phyloP scores from a whole-genome alignment of 1,140 invertebrate species.

The Drosophila ohnishii region DNA sequence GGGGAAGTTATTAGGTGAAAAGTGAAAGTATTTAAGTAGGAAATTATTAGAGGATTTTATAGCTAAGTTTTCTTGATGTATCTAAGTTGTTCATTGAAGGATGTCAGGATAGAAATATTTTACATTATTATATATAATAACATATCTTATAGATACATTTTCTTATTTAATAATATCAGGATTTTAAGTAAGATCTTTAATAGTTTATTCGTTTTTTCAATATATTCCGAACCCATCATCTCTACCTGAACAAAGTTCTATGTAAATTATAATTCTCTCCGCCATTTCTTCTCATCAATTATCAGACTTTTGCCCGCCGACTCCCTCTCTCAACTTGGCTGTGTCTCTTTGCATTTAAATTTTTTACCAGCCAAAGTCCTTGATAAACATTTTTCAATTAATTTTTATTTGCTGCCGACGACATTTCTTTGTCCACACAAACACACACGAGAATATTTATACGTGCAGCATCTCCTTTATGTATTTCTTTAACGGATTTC shows the following conservation, averaged over 20 bases:
- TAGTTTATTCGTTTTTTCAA: background rate
- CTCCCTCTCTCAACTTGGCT: background rate
- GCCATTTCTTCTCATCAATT: constrained; percentile 42
- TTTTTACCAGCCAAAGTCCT: constrained; percentile 62
- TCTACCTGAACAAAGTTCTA: background rate
- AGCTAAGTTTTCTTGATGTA: background rate
- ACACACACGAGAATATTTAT: constrained; percentile 29
- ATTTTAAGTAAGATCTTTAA: too few relatives aligned
- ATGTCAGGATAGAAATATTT: background rate
- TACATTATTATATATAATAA: background rate
- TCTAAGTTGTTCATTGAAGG: background rate
- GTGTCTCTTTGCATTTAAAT: constrained; percentile 42
- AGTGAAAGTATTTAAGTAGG: background rate
- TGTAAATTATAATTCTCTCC: constrained; percentile 47
- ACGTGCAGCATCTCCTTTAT: constrained; percentile 59
- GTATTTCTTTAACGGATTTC: constrained; percentile 79
- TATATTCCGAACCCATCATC: too few relatives aligned
- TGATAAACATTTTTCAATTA: constrained; percentile 82
- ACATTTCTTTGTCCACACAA: constrained; percentile 66
- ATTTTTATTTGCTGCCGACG: constrained; percentile 78
- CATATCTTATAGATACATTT: too few relatives aligned
- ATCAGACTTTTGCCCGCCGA: constrained; percentile 18
- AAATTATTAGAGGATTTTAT: too few relatives aligned
- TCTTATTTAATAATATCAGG: too few relatives aligned
- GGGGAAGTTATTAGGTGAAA: background rate